Base-by-base conservation (phyloP, 2,113 vertebrate genomes). In the Tragelaphus scriptus region DNA sequence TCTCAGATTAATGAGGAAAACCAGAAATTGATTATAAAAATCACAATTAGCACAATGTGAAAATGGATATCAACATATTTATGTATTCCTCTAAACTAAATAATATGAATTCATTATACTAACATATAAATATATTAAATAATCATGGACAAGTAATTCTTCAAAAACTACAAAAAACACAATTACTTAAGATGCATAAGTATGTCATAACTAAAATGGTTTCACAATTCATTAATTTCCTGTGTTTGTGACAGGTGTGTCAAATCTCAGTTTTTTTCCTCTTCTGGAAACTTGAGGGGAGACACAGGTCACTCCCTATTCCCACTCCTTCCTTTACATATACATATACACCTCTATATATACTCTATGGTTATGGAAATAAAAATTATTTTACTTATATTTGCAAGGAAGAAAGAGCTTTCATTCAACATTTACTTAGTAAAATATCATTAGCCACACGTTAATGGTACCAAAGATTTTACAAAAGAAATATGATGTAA, bases 1-100 rank as follows among this genome's bases (percentile, higher is more conserved):
- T 56, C 65, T 94, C 40, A 65, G 25, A 95, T 47, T 49, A 92
- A 89, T 85, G 17, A 94, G 23, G 28, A 51, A 88, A 95, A 28
- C 75, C 49, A 87, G 58, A 96, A 94, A 97, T 40, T 95, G 40
- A 93, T 71, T 80, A 68, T 32, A 90, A 92, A 94, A 94, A 55
- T 3, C 81, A 97, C 4, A 90, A 65, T 91, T 80, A 94, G 59
- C 58, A 92, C 95, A 94, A 77, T 91, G n/a, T 90, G n/a, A 47
- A 97, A 94, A 85, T 55, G 23, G 17, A 59, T 51, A 97, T 90
- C n/a, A 90, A 63, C 53, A 84, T 92, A 77, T 55, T 96, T 32
- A 81, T 77, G 87, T 80, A 81, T 88, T 55, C 51, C 98, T 81
- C 53, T 92, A 85, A 82, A 95, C 40, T 85, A 94, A 87, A 81